Conservation (phyloP, 2,797 vertebrate species). For the Centroberyx gerrardi region DNA sequence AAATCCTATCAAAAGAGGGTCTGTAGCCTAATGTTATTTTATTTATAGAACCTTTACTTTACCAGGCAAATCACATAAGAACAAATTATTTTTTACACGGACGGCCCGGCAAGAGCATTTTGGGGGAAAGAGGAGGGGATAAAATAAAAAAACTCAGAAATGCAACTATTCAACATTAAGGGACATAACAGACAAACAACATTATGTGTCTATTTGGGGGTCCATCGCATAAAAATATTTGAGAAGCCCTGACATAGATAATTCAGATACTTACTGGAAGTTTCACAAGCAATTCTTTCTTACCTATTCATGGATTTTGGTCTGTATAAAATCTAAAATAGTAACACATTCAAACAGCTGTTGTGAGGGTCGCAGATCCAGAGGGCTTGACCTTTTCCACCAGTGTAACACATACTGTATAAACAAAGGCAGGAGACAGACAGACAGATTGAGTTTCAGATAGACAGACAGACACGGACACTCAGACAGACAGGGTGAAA, state of each 20-base stretch:
- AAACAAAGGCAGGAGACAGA: slow-evolving; percentile 44
- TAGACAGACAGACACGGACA: slow-evolving; percentile 34
- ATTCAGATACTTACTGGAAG: slow-evolving; percentile 1
- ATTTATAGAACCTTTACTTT: too few relatives aligned
- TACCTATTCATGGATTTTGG: slow-evolving; percentile 8
- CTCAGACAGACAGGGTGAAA: slow-evolving; percentile 25
- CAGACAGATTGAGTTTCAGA: slow-evolving; percentile 44
- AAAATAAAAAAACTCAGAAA: too few relatives aligned
- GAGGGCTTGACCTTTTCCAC: slow-evolving; percentile 17
- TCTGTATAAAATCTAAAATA: slow-evolving; percentile 43
- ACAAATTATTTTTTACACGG: too few relatives aligned
- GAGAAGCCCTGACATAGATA: background rate
- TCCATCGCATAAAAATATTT: too few relatives aligned
- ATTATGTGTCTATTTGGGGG: too few relatives aligned
- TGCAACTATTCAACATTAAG: too few relatives aligned
- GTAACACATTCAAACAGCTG: slow-evolving; percentile 48
- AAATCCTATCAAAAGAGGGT: too few relatives aligned
- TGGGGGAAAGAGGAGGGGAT: too few relatives aligned
- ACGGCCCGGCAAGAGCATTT: too few relatives aligned
- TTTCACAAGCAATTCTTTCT: background rate
- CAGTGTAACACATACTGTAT: slow-evolving; percentile 19
- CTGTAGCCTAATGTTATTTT: too few relatives aligned
- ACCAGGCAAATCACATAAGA: too few relatives aligned
- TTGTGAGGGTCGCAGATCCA: slow-evolving; percentile 29
- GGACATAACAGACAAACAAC: too few relatives aligned